These are phyloP conservation scores for Ctenodactylus gundi DNA, from an alignment of 2,113 vertebrate genomes.

Conservation along the genomic window DNA sequence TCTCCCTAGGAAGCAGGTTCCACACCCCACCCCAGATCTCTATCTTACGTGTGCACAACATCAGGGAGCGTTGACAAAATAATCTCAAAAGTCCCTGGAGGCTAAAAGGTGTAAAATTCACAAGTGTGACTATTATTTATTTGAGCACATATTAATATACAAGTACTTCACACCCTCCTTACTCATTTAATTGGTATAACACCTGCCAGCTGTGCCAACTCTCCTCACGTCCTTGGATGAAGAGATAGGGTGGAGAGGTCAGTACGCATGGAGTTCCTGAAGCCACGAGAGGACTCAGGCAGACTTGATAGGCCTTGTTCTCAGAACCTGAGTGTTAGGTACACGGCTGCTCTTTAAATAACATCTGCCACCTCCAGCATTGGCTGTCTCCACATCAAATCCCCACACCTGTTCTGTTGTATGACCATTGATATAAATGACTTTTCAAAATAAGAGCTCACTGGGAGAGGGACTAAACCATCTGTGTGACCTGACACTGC, in stretches of 20 bases:
- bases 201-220: not conserved
- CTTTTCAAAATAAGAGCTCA: not conserved
- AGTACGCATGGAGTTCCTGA: not conserved
- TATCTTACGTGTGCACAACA: not conserved
- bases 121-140: not conserved
- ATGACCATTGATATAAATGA: not conserved
- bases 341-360: not conserved
- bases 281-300: not conserved
- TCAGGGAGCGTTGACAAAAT: not conserved
- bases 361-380: not conserved
- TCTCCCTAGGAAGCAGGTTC: not conserved
- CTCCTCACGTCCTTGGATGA: not conserved
- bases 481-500: not conserved
- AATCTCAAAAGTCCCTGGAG: not conserved
- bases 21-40: no score
- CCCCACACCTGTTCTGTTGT: not conserved
- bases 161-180: not conserved
- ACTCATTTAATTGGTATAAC: not conserved
- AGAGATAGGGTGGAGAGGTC: not conserved
- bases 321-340: not conserved
- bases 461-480: not conserved
- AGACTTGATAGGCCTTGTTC: not conserved
- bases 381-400: not conserved
- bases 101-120: not conserved
- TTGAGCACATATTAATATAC: not conserved